Evolutionary conservation across 2,888 invertebrate species (phyloP).

Genomic region (Acleris laterana): DNA sequence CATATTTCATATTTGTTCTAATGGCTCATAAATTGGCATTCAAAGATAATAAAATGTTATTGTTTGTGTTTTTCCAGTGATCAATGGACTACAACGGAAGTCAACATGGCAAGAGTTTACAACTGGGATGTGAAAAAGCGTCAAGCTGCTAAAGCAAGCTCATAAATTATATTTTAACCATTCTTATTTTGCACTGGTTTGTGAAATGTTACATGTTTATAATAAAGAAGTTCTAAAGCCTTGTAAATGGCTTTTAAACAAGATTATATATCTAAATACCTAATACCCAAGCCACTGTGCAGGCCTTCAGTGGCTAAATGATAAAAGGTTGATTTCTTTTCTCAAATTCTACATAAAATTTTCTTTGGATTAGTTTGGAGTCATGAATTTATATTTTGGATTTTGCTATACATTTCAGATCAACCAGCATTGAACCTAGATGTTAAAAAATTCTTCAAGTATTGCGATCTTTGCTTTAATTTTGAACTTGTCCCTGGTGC

Average conservation of each 20-base stretch:
- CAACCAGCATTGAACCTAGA: too few relatives aligned
- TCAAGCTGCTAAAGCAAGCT: slow-evolving; percentile 87
- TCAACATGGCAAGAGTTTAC: slow-evolving; percentile 99
- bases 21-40: too few relatives aligned
- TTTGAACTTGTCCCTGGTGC: slow-evolving; percentile 13
- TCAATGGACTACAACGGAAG: slow-evolving; percentile 99
- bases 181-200: background rate
- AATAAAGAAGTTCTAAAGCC: slow-evolving; percentile 8
- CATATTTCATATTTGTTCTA: too few relatives aligned
- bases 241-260: background rate
- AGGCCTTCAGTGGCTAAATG: too few relatives aligned
- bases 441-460: too few relatives aligned
- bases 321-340: too few relatives aligned
- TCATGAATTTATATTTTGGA: too few relatives aligned
- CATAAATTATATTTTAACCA: slow-evolving; percentile 46
- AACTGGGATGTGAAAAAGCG: slow-evolving; percentile 98
- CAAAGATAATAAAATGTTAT: background rate
- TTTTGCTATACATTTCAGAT: too few relatives aligned
- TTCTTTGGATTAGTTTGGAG: too few relatives aligned
- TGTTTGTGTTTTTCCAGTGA: slow-evolving; percentile 86
- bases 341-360: too few relatives aligned
- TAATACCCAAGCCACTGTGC: too few relatives aligned
- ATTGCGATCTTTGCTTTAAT: background rate
- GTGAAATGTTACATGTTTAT: background rate
- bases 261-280: too few relatives aligned